A percentile compares a stretch with the other conserved stretches of the same genome.
phyloP scores from a whole-genome alignment of 1,140 invertebrate genomes.

The Laupala kohalensis region DNA sequence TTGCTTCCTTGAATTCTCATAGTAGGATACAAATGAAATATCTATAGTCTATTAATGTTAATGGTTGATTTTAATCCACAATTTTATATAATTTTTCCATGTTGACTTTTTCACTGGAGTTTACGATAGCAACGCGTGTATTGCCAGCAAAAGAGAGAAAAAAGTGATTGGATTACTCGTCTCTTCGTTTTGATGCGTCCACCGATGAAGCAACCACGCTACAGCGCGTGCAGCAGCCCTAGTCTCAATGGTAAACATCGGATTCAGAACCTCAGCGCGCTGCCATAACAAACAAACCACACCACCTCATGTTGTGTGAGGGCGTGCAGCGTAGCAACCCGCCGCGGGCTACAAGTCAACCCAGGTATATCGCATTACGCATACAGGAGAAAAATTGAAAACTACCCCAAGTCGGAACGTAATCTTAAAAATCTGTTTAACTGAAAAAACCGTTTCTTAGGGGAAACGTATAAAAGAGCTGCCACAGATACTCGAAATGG shows the following conservation, averaged over 20 bases:
- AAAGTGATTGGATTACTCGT: no score
- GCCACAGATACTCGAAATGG: not conserved
- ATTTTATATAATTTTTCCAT: no score
- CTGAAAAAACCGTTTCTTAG: not conserved
- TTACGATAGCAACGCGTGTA: no score
- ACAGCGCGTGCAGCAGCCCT: no score
- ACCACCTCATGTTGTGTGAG: not conserved
- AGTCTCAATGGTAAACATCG: not conserved
- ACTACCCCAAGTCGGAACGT: not conserved
- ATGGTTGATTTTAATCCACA: no score
- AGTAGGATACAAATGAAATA: no score
- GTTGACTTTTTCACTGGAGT: no score
- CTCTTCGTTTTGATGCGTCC: not conserved
- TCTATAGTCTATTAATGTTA: no score
- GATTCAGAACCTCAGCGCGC: not conserved
- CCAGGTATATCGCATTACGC: not conserved
- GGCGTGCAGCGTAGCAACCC: not conserved
- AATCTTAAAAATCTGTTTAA: not conserved
- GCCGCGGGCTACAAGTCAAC: not conserved
- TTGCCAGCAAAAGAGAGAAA: no score
- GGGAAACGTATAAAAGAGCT: not conserved
- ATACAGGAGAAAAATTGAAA: not conserved
- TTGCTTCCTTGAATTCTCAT: no score
- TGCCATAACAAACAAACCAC: not conserved
- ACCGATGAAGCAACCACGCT: not conserved